Percentiles rank a stretch among this genome's conserved stretches.
Conservation (phyloP, 1,140 invertebrate species). For the Cydia splendana region DNA sequence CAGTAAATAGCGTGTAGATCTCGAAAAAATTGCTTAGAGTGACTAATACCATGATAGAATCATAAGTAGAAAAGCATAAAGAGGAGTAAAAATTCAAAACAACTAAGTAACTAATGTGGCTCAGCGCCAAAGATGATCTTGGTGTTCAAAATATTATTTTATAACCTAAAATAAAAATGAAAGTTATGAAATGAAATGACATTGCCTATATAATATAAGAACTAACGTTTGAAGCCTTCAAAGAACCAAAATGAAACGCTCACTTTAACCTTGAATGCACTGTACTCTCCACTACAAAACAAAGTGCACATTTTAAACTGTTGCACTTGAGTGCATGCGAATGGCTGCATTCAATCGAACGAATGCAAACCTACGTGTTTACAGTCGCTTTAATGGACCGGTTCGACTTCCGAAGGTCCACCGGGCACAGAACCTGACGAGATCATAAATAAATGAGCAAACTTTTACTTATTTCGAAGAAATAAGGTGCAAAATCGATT, state of each 20-base stretch:
- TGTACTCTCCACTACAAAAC: slow-evolving; percentile 19
- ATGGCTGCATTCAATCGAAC: slow-evolving; percentile 26
- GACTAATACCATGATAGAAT: no score
- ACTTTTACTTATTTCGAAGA: neutral
- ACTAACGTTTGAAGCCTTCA: no score
- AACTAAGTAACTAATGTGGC: no score
- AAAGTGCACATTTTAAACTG: slow-evolving; percentile 33
- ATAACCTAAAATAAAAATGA: no score
- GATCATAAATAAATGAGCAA: neutral
- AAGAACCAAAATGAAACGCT: neutral
- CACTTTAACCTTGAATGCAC: neutral
- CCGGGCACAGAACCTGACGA: neutral
- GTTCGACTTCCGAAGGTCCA: neutral
- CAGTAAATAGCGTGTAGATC: no score
- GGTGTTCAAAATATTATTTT: no score
- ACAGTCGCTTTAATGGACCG: slow-evolving; percentile 22
- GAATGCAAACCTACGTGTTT: slow-evolving; percentile 31
- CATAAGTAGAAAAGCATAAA: no score
- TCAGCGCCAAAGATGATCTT: no score
- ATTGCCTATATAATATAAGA: no score
- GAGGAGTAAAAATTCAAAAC: no score
- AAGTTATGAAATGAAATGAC: no score
- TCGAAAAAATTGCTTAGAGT: no score
- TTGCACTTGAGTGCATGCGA: slow-evolving; percentile 30
- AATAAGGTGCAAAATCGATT: neutral